Evolutionary conservation across 2,888 invertebrate species (phyloP).

Genomic region (Furcula furcula): DNA sequence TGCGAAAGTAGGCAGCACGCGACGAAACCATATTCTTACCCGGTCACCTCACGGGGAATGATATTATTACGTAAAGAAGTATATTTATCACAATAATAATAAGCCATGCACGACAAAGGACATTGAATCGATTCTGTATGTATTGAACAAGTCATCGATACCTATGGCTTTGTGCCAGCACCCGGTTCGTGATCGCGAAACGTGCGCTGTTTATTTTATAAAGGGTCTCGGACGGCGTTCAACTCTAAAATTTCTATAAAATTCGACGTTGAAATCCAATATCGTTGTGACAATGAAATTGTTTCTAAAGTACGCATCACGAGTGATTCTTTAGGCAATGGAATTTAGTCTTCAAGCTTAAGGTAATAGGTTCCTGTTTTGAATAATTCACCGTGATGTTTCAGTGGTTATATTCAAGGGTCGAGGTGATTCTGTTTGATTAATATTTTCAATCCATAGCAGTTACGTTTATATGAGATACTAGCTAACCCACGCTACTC

Average conservation of each 20-base stretch:
- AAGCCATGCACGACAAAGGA: constrained; percentile 13
- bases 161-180: constrained; percentile 11
- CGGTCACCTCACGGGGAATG: too few species aligned
- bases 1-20: too few species aligned
- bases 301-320: neutral
- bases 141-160: constrained; percentile 27
- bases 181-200: constrained; percentile 18
- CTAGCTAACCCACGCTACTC: too few species aligned
- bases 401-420: too few species aligned
- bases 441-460: too few species aligned
- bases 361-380: too few species aligned
- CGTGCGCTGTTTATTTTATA: constrained; percentile 26
- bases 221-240: constrained; percentile 21
- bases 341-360: too few species aligned
- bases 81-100: constrained; percentile 16
- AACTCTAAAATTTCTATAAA: neutral
- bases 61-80: too few species aligned
- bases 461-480: too few species aligned
- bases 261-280: neutral
- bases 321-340: neutral
- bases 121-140: constrained; percentile 16
- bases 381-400: too few species aligned
- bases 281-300: neutral
- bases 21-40: too few species aligned
- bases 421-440: too few species aligned